Evolutionary conservation across 2,113 vertebrate genomes (phyloP).

Genomic region (Engystomops pustulosus): DNA sequence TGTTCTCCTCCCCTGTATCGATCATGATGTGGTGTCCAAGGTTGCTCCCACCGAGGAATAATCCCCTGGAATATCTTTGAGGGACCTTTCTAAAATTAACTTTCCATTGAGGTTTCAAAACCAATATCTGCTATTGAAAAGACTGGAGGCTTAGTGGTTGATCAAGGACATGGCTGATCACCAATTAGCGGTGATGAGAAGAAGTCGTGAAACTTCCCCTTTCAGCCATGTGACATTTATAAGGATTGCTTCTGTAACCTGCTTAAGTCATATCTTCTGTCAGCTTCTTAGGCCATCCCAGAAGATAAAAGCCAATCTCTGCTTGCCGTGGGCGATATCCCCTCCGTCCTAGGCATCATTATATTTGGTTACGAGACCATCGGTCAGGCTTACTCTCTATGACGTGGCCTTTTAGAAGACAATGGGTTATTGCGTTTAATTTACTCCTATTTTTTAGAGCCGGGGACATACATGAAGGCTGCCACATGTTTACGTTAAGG

Average conservation of each 20-base stretch:
- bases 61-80: background rate
- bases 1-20: background rate
- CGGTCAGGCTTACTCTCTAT: background rate
- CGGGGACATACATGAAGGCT: background rate
- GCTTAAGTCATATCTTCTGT: background rate
- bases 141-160: background rate
- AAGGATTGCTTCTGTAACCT: background rate
- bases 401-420: background rate
- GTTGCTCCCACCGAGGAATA: background rate
- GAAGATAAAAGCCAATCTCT: background rate
- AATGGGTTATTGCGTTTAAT: background rate
- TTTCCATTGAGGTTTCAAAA: background rate
- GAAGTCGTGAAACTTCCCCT: background rate
- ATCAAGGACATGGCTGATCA: background rate
- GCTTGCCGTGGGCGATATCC: background rate
- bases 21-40: background rate
- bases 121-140: background rate
- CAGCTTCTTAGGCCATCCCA: background rate
- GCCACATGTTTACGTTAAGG: background rate
- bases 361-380: background rate
- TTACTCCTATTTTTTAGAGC: background rate
- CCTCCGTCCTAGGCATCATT: background rate
- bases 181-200: background rate
- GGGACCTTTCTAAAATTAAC: background rate
- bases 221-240: background rate